Evolutionary conservation across 2,113 vertebrate species (phyloP).

Genomic region (Hystrix brachyura): DNA sequence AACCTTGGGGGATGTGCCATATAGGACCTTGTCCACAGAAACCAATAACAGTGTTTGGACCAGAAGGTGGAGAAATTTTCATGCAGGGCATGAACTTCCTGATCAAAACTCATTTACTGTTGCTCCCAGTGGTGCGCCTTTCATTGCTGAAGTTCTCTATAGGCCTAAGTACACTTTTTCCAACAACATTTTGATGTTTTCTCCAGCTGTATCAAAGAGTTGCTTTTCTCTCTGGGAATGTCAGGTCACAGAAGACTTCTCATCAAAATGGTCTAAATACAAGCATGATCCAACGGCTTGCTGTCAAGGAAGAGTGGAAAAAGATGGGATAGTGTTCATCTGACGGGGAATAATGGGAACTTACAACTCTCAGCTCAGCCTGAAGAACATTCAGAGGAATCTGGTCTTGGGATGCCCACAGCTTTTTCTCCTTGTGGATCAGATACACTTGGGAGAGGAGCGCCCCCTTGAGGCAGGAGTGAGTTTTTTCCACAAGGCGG

Average conservation of each 20-base stretch:
- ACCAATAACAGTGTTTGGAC: constrained; percentile 97
- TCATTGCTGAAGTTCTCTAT: constrained; percentile 97
- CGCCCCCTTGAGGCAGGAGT: constrained; percentile 91
- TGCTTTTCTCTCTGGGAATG: constrained; percentile 98
- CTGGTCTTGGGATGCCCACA: constrained; percentile 96
- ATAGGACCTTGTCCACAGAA: constrained; percentile 97
- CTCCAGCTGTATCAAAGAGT: constrained; percentile 90
- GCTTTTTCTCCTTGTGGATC: constrained; percentile 96
- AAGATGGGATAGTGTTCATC: constrained; percentile 94
- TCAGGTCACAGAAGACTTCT: constrained; percentile 97
- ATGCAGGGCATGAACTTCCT: constrained; percentile 97
- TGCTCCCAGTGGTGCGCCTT: constrained; percentile 95
- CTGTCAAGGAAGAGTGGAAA: constrained; percentile 92
- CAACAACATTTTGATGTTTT: constrained; percentile 96
- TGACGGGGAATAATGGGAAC: constrained; percentile 94
- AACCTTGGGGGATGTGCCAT: constrained; percentile 98
- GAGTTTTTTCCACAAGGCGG: constrained; percentile 98
- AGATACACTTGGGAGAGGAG: constrained; percentile 92
- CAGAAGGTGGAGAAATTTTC: constrained; percentile 98
- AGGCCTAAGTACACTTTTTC: constrained; percentile 98
- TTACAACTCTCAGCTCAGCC: constrained; percentile 93
- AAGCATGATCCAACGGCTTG: constrained; percentile 94
- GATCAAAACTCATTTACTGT: constrained; percentile 99
- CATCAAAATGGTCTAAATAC: constrained; percentile 98
- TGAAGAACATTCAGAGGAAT: constrained; percentile 94